Base-by-base conservation (phyloP, 2,888 invertebrate genomes). In the Scaptomyza parva region DNA sequence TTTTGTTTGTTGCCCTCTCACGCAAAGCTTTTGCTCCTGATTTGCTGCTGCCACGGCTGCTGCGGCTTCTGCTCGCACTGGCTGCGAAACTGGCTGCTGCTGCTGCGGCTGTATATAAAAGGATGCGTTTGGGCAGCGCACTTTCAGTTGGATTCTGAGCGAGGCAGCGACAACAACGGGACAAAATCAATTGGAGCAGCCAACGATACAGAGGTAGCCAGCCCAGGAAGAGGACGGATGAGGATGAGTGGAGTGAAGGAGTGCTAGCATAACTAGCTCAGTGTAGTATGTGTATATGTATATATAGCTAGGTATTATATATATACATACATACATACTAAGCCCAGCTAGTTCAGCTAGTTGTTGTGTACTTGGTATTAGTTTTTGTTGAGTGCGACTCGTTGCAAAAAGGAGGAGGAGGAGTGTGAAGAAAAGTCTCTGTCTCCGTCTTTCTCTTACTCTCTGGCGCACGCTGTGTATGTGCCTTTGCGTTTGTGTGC, bases 131-230 rank as follows among this genome's bases (percentile, higher is more conserved):
- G 70, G 75, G 51, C 61, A 48, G 72, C 75, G 60, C 55, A 70
- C 68, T 77, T 81, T 88, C 88, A 88, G 87, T 88, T 86, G 89
- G 84, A 85, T 78, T 85, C 74, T 78, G 88, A 85, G 75, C 76
- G 88, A 80, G 86, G 83, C 72, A 85, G 83, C 78, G 69, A 73
- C 73, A 87, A 62, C 70, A 73, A n/a, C 50, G 39, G 58, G 50
- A 59, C 12, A 44, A 60, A 51, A 55, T 68, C 11, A 48, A 3
- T 47, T 47, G 61, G 52, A 73, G 52, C 57, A 69, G 61, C 58
- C 64, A 66, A 62, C 60, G 22, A 24, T 39, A 33, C 30, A 47
- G 66, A 59, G 68, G 48, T 33, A 18, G 33, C 48, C 60, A 71
- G 67, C 60, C 73, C 39, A 75, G 40, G 53, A 41, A 35, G 53